phyloP scores from a whole-genome alignment of 1,140 invertebrate genomes.

The Ephestia elutella region DNA sequence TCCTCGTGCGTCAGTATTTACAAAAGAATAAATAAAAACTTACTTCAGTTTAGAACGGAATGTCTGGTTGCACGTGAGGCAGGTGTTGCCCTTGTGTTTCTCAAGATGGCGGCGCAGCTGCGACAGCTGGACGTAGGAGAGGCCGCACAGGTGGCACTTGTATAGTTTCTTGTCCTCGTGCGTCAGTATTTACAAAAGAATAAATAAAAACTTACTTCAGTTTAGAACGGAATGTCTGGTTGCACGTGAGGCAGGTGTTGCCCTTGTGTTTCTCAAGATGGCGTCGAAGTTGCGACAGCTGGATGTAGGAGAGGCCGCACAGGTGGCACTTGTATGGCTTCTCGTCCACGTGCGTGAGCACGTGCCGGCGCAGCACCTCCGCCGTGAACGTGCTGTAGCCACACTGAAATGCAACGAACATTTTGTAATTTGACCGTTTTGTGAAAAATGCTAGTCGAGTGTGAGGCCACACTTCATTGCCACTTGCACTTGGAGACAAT shows the following conservation, averaged over 20 bases:
- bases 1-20: conserved; percentile 51
- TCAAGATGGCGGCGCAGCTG: conserved; percentile 49
- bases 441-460: too few relatives aligned
- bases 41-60: conserved; percentile 40
- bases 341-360: conserved; percentile 45
- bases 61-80: conserved; percentile 26
- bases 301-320: conserved; percentile 53
- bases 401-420: conserved; percentile 53
- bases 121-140: conserved; percentile 53
- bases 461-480: too few relatives aligned
- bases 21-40: too few relatives aligned
- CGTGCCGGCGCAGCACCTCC: conserved; percentile 60
- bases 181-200: conserved; percentile 49
- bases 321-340: conserved; percentile 56
- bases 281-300: conserved; percentile 44
- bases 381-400: conserved; percentile 60
- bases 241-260: conserved; percentile 36
- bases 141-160: conserved; percentile 47
- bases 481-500: too few relatives aligned
- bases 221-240: conserved; percentile 28
- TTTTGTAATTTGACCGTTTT: too few relatives aligned
- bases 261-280: conserved; percentile 45
- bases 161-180: conserved; percentile 53
- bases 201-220: conserved; percentile 33
- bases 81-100: conserved; percentile 39